Conservation (phyloP, 2,888 invertebrate genomes). For the Odontocolon sp. region DNA sequence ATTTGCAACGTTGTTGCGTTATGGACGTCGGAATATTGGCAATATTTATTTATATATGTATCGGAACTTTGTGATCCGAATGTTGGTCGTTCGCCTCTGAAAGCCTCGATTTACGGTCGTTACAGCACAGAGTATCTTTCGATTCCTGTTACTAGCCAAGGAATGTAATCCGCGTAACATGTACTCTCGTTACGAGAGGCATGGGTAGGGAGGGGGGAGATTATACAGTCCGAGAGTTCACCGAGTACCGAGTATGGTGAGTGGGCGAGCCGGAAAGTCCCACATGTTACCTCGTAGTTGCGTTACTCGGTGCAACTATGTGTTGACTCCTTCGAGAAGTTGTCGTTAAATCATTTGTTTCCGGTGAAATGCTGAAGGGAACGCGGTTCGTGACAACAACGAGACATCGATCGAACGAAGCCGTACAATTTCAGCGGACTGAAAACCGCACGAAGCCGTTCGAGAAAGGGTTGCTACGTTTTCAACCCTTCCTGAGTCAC, state of each 20-base stretch:
- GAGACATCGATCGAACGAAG: slow-evolving; percentile 53
- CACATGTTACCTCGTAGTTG: slow-evolving; percentile 14
- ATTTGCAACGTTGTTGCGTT: neutral
- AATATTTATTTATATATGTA: neutral
- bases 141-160: slow-evolving; percentile 28
- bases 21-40: neutral
- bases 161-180: slow-evolving; percentile 36
- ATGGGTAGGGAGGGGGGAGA: neutral
- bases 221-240: slow-evolving; percentile 35
- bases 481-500: neutral
- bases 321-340: neutral
- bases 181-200: neutral
- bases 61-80: neutral
- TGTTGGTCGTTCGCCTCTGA: neutral
- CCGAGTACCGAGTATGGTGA: slow-evolving; percentile 12
- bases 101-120: neutral
- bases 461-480: neutral
- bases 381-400: slow-evolving; percentile 11
- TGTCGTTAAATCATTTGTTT: slow-evolving; percentile 30
- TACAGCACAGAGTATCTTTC: slow-evolving; percentile 7
- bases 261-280: slow-evolving; percentile 46
- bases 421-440: slow-evolving; percentile 44
- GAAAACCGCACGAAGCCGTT: slow-evolving; percentile 29
- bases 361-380: neutral
- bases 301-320: neutral